A percentile compares a stretch with the other conserved stretches of the same genome.
Evolutionary conservation across 1,140 invertebrate genomes (phyloP).

Genomic region (Radopholus similis): DNA sequence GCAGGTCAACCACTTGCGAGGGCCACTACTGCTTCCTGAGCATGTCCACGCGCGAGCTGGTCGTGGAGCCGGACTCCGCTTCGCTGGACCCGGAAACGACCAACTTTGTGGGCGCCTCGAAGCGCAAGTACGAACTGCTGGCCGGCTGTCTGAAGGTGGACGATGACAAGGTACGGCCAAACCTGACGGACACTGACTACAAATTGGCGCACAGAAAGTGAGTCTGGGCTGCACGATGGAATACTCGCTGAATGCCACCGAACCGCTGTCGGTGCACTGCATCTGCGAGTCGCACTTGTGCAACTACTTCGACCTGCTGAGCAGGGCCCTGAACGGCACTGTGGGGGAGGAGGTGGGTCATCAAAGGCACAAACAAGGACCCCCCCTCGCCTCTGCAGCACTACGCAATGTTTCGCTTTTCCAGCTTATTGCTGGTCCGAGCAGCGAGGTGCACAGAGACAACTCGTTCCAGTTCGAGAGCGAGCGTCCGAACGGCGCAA

Average conservation of each 20-base stretch:
- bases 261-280: conserved; percentile 51
- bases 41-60: conserved; percentile 54
- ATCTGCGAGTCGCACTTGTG: conserved; percentile 57
- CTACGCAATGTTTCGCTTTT: too few relatives aligned
- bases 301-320: conserved; percentile 44
- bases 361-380: too few relatives aligned
- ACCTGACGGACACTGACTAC: too few relatives aligned
- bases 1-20: conserved; percentile 57
- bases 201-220: conserved; percentile 49
- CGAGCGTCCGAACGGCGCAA: too few relatives aligned
- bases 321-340: conserved; percentile 5
- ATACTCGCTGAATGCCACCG: conserved; percentile 44
- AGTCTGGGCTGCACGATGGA: conserved; percentile 53
- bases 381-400: too few relatives aligned
- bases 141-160: conserved; percentile 59
- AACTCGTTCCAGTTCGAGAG: too few relatives aligned
- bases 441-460: too few relatives aligned
- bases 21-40: conserved; percentile 58
- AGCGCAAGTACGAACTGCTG: conserved; percentile 51
- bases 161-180: conserved; percentile 52
- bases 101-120: conserved; percentile 26
- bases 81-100: background rate
- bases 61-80: conserved; percentile 42
- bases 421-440: too few relatives aligned
- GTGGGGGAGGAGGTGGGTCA: background rate